Evolutionary conservation across 2,888 invertebrate species (phyloP).

Genomic region (Dorcus parallelipipedus): DNA sequence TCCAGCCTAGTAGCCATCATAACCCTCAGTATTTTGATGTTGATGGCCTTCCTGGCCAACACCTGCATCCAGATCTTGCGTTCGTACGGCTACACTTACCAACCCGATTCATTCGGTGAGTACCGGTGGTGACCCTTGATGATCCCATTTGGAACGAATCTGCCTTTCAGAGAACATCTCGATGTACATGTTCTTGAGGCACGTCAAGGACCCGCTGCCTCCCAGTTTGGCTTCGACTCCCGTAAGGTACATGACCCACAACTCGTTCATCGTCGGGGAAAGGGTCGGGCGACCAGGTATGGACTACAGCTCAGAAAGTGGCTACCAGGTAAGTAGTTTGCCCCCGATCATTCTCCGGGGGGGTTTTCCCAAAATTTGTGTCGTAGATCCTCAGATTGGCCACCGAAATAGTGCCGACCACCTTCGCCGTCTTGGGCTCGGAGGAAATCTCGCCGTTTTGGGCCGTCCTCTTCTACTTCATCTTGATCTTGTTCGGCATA

Average conservation of each 20-base stretch:
- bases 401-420: constrained; percentile 87
- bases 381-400: constrained; percentile 68
- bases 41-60: constrained; percentile 78
- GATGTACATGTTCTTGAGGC: constrained; percentile 68
- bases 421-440: constrained; percentile 72
- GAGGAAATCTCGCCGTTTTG: constrained; percentile 80
- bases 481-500: constrained; percentile 80
- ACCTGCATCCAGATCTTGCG: constrained; percentile 77
- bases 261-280: constrained; percentile 69
- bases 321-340: constrained; percentile 61
- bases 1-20: constrained; percentile 66
- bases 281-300: constrained; percentile 60
- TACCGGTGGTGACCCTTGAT: constrained; percentile 16
- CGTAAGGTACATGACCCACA: constrained; percentile 66
- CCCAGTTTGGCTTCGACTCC: constrained; percentile 60
- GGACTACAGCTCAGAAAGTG: constrained; percentile 60
- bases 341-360: no score
- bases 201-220: constrained; percentile 59
- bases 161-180: constrained; percentile 63
- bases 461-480: constrained; percentile 83
- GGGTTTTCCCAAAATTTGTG: not conserved
- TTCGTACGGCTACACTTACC: constrained; percentile 69
- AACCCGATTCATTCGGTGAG: constrained; percentile 84
- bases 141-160: not conserved
- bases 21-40: constrained; percentile 70